Percentiles rank a stretch among this genome's conserved stretches.
Evolutionary conservation across 2,113 vertebrate genomes (phyloP).

Genomic region (Puma concolor): DNA sequence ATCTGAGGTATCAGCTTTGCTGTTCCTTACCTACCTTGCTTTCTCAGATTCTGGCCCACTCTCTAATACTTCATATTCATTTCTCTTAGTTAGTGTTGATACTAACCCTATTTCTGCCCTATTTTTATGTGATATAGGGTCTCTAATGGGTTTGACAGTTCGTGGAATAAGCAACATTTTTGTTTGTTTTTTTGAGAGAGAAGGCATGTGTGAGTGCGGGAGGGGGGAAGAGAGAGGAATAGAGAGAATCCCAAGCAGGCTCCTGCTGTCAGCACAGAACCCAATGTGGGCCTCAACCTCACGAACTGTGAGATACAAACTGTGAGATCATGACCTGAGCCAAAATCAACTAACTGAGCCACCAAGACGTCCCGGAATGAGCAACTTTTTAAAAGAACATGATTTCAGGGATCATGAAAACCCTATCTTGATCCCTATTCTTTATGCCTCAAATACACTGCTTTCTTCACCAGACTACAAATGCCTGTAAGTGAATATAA

Average conservation of each 20-base stretch:
- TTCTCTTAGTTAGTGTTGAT: background rate
- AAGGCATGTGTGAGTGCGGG: too few species aligned
- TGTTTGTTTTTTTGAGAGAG: too few species aligned
- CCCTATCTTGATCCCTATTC: background rate
- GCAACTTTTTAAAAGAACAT: background rate
- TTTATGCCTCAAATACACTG: background rate
- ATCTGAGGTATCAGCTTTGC: background rate
- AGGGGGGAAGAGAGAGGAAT: too few species aligned
- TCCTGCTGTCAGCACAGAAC: too few species aligned
- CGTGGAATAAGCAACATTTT: background rate
- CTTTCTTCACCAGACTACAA: background rate
- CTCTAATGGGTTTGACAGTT: background rate
- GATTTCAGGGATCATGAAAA: background rate
- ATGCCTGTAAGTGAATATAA: background rate
- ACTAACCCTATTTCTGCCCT: background rate
- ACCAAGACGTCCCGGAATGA: background rate
- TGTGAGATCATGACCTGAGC: too few species aligned
- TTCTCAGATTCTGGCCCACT: background rate
- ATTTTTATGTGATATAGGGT: background rate
- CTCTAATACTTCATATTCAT: background rate
- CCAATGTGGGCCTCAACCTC: too few species aligned
- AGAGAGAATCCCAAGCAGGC: too few species aligned
- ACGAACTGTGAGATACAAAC: too few species aligned
- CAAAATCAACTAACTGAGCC: too few species aligned
- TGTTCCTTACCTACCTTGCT: background rate